Evolutionary conservation across 2,888 invertebrate genomes (phyloP).

Genomic region (Drosophila greeni): DNA sequence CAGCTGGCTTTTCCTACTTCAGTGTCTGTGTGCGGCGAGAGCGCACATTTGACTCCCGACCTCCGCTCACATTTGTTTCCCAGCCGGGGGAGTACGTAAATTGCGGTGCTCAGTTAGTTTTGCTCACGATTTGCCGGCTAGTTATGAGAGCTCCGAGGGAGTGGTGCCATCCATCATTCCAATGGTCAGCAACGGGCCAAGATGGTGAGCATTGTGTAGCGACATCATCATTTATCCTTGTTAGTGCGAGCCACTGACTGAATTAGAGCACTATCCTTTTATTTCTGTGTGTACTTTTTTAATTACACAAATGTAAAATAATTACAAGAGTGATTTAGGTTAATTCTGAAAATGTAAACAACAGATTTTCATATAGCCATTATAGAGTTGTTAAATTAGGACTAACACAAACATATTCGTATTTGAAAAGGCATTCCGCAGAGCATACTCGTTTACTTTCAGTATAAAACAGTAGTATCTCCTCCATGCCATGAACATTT

Average conservation of each 20-base stretch:
- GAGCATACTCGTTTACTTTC: slow-evolving; percentile 5
- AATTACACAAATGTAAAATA: slow-evolving; percentile 2
- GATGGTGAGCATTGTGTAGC: slow-evolving; percentile 7
- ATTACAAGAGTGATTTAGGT: background rate
- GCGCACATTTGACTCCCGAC: slow-evolving; percentile 36
- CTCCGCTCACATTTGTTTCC: slow-evolving; percentile 29
- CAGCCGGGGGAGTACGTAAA: slow-evolving; percentile 26
- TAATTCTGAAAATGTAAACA: background rate
- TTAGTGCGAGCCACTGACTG: background rate
- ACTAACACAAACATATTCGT: background rate
- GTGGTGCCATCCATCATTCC: slow-evolving; percentile 25
- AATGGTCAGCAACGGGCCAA: slow-evolving; percentile 6
- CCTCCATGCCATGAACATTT: slow-evolving; percentile 22
- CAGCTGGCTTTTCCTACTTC: slow-evolving; percentile 6
- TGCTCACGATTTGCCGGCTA: slow-evolving; percentile 39
- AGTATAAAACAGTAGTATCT: slow-evolving; percentile 2
- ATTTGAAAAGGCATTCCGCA: background rate
- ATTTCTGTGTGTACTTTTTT: background rate
- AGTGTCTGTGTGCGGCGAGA: slow-evolving; percentile 10
- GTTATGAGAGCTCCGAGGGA: slow-evolving; percentile 23
- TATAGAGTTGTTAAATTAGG: background rate
- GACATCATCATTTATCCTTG: slow-evolving; percentile 20
- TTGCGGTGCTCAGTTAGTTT: slow-evolving; percentile 29
- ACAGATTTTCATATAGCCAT: background rate
- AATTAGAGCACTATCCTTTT: background rate